These are phyloP conservation scores for Platysternon megacephalum DNA, from an alignment of 2,113 vertebrate genomes.

Conservation along the genomic window DNA sequence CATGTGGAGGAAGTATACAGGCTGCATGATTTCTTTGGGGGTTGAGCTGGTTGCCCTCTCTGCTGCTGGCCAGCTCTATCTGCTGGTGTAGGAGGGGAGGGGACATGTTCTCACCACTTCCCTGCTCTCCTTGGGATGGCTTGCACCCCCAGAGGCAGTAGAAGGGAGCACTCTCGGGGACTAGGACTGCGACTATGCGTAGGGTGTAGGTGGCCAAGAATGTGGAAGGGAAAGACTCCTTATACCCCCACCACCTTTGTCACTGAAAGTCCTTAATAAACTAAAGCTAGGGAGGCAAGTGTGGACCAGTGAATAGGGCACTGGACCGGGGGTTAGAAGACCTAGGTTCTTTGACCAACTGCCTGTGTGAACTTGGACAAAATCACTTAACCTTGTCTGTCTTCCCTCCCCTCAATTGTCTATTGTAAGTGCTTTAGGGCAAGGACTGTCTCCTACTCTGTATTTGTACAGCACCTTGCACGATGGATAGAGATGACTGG, in stretches of 20 bases:
- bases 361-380: background rate
- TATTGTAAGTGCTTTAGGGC: background rate
- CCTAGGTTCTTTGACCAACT: background rate
- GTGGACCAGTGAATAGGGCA: background rate
- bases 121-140: background rate
- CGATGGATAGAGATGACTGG: background rate
- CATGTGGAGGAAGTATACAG: background rate
- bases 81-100: background rate
- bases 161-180: background rate
- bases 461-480: background rate
- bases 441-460: background rate
- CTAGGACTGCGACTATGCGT: background rate
- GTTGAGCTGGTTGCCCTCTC: background rate
- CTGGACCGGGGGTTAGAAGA: background rate
- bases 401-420: background rate
- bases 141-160: background rate
- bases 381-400: background rate
- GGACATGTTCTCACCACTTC: background rate
- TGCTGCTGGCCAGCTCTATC: background rate
- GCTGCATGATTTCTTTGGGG: background rate
- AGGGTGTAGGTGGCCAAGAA: background rate
- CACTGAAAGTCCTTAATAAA: background rate
- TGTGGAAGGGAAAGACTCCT: background rate
- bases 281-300: background rate
- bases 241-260: background rate